Base-by-base conservation (phyloP, 1,140 invertebrate species). In the Danaus plexippus region DNA sequence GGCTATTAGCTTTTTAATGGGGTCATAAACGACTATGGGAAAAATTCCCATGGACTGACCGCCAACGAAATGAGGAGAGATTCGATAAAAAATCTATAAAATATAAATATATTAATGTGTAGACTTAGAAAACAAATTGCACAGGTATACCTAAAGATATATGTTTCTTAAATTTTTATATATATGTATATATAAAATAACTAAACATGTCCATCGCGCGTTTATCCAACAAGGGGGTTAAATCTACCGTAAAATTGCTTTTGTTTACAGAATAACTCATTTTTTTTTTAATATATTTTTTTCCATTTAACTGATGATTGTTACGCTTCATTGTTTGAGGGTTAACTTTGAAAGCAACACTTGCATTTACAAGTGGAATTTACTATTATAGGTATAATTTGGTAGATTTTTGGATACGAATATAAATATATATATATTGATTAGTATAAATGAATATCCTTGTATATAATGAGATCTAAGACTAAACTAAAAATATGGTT, bases 211-310 rank as follows among this genome's bases (percentile, higher is more conserved):
- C 43, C 32, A 45, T 13, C 59, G 62, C 67, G 69, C 68, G 71
- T 69, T 63, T 67, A 48, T 68, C 67, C 69, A 72, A 73, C 67
- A 62, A 64, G 47, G 22, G 51, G 18, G 48, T 64, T 61, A 68
- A 77, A 77, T 77, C 66, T 77, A 80, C 64, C 77, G 75, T 56
- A 71, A 80, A 80, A 80, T 80, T 76, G 55, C 67, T 64, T 73
- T 76, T 80, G 77, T 80, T 80, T 77, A 77, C 71, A 62, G 73
- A 76, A 77, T 73, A 63, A 65, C 49, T 71, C 57, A 70, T 75
- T 75, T 32, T 32, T 75, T 32, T 32, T 74, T 64, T 70, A 61
- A 13, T 43, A 18, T 18, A 43, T 42, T 45, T 53, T n/a, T 66
- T 59, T 54, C 44, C 43, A 42, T 71, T 69, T 67, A 63, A 43